Base-by-base conservation (phyloP, 2,797 vertebrate species). In the Esox masquinongy region DNA sequence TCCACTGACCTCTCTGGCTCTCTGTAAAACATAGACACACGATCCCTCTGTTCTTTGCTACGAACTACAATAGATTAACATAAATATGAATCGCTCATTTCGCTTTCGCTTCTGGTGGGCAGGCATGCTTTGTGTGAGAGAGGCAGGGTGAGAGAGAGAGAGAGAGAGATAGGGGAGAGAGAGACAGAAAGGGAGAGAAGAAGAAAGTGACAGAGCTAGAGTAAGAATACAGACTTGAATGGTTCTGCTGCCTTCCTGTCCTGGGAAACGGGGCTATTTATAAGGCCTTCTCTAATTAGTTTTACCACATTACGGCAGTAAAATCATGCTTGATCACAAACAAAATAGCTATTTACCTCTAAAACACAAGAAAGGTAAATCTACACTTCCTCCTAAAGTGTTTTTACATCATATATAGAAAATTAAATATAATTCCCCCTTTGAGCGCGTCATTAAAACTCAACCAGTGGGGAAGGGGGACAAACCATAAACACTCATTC, bases 1-100 rank as follows among this genome's bases (percentile, higher is more conserved):
- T 82, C 85, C 82, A 83, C 74, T 80, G 80, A 77, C 77, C 76
- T 79, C 74, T 73, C 64, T 70, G 72, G 59, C 72, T 11, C 43
- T 70, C 68, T 66, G 19, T 71, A 11, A 22, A 26, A 34, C 63
- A 31, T 14, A 31, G 24, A 16, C 61, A 29, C 61, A 2, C 3
- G 5, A 17, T 17, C 29, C 15, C 63, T 34, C 14, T 34, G 6
- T 34, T 34, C 5, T 19, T 34, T 29, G 26, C 29, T 66, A 29
- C 29, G 4, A 66, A 29, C 63, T 17, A 19, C 63, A 26, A 34
- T 31, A 19, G 15, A 66, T 66, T 15, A 16, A 66, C 63, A 66
- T 66, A 19, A 66, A 34, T 66, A 66, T 66, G 63, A 66, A 29
- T 61, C 12, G 22, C 56, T 61, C 56, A 61, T 11, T 61, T 12